Percentiles rank a stretch among this genome's conserved stretches.
Evolutionary conservation across 92 coral and sea anemone genomes (phyloP).

Genomic region (Ricordea florida): DNA sequence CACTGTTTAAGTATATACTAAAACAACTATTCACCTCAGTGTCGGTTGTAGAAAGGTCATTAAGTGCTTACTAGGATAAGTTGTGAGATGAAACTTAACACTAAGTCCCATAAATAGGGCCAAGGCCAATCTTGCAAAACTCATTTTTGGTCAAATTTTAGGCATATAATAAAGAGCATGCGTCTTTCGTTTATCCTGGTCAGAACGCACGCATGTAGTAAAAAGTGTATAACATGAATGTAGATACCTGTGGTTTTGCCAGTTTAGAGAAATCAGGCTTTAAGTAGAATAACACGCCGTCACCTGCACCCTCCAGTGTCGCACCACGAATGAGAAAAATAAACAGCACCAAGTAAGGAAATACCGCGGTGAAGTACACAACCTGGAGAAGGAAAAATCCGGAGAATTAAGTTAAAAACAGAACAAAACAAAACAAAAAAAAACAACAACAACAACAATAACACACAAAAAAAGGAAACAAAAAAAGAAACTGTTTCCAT

Average conservation of each 20-base stretch:
- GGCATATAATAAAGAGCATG: too few species aligned
- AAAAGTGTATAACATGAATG: not conserved
- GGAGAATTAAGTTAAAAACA: not conserved
- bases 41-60: too few species aligned
- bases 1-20: too few species aligned
- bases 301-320: constrained; percentile 67
- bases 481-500: not conserved
- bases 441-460: not conserved
- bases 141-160: too few species aligned
- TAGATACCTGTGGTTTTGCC: constrained; percentile 26
- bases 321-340: constrained; percentile 74
- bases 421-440: not conserved
- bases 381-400: constrained; percentile 26
- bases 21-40: too few species aligned
- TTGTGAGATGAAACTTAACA: too few species aligned
- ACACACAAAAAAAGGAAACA: too few species aligned
- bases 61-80: too few species aligned
- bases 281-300: constrained; percentile 60
- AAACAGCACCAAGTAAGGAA: constrained; percentile 68
- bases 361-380: constrained; percentile 76
- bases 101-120: too few species aligned
- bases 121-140: too few species aligned
- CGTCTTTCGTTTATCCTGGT: too few species aligned
- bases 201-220: too few species aligned
- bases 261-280: constrained; percentile 62